phyloP scores from a whole-genome alignment of 2,888 invertebrate species.

The Papilio protenor region DNA sequence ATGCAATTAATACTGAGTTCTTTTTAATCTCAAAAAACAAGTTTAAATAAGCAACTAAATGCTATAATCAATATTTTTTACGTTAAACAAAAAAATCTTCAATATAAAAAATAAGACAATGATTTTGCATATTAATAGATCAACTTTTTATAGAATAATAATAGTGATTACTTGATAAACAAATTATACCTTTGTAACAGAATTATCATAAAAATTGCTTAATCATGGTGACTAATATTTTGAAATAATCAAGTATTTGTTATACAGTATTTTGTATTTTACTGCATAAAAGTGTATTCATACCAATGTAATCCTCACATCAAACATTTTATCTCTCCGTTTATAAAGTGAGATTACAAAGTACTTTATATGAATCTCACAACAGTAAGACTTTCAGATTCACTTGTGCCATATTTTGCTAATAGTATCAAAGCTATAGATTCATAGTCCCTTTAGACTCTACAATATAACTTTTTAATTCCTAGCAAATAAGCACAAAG shows the following conservation, averaged over 20 bases:
- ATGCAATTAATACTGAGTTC: constrained; percentile 12
- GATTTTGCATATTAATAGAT: background rate
- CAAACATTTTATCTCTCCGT: background rate
- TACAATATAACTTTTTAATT: background rate
- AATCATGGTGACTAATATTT: constrained; percentile 1
- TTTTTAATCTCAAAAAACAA: background rate
- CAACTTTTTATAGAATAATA: background rate
- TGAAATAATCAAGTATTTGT: background rate
- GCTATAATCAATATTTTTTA: background rate
- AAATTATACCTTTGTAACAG: background rate
- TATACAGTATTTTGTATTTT: no score
- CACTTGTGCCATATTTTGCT: background rate
- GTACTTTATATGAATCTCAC: background rate
- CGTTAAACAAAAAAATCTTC: background rate
- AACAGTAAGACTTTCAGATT: background rate
- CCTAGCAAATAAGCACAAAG: background rate
- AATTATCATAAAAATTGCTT: background rate
- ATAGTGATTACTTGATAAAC: background rate
- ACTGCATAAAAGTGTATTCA: no score
- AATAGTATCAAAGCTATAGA: background rate
- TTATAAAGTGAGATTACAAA: background rate
- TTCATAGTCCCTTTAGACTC: background rate
- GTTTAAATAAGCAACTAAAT: background rate
- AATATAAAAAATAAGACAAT: background rate
- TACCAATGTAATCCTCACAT: no score